Evolutionary conservation across 1,140 invertebrate species (phyloP).

Genomic region (Lepidotrigona ventralis): DNA sequence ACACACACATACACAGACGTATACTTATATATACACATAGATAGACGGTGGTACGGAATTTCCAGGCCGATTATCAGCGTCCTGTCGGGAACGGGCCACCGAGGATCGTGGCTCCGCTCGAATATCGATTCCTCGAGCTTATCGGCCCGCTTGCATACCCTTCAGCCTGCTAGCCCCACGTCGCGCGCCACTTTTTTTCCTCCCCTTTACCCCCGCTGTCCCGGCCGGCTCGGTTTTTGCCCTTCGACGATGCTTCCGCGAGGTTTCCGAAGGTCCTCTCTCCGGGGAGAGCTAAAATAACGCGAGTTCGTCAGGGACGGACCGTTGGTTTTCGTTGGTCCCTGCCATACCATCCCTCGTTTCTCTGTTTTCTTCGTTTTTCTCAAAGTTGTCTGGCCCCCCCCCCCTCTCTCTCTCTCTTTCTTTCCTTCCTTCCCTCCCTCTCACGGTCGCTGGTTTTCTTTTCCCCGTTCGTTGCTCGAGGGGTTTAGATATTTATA

Average conservation of each 20-base stretch:
- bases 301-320: constrained; percentile 54
- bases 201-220: not conserved
- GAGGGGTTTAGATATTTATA: constrained; percentile 35
- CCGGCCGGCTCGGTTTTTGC: not conserved
- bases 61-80: constrained; percentile 52
- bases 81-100: constrained; percentile 53
- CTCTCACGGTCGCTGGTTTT: no score
- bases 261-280: constrained; percentile 56
- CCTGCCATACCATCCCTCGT: not conserved
- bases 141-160: constrained; percentile 54
- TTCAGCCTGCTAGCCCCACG: constrained; percentile 1
- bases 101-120: constrained; percentile 53
- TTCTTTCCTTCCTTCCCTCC: not conserved
- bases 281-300: constrained; percentile 59
- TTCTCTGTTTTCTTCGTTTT: not conserved
- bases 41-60: constrained; percentile 20
- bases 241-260: constrained; percentile 55
- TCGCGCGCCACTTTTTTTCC: constrained; percentile 1
- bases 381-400: not conserved
- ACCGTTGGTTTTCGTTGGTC: constrained; percentile 35
- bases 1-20: not conserved
- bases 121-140: constrained; percentile 60
- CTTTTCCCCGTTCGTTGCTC: not conserved
- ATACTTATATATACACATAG: not conserved
- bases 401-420: not conserved